Evolutionary conservation across 2,888 invertebrate genomes (phyloP).

Genomic region (Hylaea fasciaria): DNA sequence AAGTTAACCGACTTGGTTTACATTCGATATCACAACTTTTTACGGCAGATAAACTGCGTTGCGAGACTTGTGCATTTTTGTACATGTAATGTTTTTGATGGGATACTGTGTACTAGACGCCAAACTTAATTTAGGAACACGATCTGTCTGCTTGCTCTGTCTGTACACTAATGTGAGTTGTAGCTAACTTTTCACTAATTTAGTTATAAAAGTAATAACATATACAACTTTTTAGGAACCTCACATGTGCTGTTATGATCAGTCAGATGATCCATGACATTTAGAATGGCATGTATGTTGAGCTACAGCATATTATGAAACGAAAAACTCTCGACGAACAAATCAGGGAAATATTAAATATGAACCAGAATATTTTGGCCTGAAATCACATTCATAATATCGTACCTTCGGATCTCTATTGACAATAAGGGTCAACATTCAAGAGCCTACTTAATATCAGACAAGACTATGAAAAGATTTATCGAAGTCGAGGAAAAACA

Average conservation of each 20-base stretch:
- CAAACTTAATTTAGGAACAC: not conserved
- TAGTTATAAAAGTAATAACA: no score
- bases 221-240: no score
- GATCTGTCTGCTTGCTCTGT: not conserved
- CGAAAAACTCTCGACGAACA: constrained; percentile 2
- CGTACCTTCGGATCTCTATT: constrained; percentile 28
- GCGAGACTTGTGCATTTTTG: no score
- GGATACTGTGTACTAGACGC: not conserved
- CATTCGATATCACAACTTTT: no score
- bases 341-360: constrained; percentile 28
- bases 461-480: constrained; percentile 41
- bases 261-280: not conserved
- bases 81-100: no score
- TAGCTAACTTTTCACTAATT: no score
- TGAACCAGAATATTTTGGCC: constrained; percentile 19
- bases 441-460: constrained; percentile 37
- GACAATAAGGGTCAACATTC: constrained; percentile 37
- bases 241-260: not conserved
- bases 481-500: constrained; percentile 52
- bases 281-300: not conserved
- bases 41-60: no score
- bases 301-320: constrained; percentile 1
- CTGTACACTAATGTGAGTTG: not conserved
- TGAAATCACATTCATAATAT: constrained; percentile 32
- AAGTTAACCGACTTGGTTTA: no score